Conservation (phyloP, 2,797 vertebrate species). For the Pseudomugil gertrudae region DNA sequence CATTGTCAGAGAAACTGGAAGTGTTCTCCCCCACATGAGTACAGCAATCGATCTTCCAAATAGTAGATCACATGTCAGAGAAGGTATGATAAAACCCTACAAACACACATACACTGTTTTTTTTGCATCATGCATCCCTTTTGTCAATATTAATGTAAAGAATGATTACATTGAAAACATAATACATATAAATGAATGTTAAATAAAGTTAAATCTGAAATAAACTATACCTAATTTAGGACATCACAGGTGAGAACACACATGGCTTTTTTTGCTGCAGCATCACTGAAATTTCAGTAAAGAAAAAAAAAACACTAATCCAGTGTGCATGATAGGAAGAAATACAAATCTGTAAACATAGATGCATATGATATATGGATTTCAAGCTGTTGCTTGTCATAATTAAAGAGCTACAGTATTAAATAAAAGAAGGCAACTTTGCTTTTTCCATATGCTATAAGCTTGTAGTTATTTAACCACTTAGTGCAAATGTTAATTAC, state of each 20-base stretch:
- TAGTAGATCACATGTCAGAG: conserved; percentile 74
- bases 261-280: not conserved
- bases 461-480: conserved; percentile 8
- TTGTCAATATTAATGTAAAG: not conserved
- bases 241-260: not conserved
- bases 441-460: not conserved
- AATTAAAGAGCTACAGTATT: not conserved
- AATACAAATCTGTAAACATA: not conserved
- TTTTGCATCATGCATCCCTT: not conserved
- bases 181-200: not conserved
- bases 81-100: conserved; percentile 76
- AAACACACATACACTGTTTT: conserved; percentile 4
- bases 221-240: not conserved
- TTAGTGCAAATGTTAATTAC: conserved; percentile 9
- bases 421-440: not conserved
- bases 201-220: not conserved
- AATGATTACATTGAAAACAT: not conserved
- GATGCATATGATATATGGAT: not conserved
- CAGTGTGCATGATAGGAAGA: not conserved
- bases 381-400: not conserved
- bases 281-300: not conserved
- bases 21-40: conserved; percentile 71
- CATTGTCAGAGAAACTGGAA: conserved; percentile 71
- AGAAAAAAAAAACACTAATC: not conserved
- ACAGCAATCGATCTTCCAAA: conserved; percentile 77